phyloP scores from a whole-genome alignment of 2,797 vertebrate genomes.

The Coregonus suidteri region DNA sequence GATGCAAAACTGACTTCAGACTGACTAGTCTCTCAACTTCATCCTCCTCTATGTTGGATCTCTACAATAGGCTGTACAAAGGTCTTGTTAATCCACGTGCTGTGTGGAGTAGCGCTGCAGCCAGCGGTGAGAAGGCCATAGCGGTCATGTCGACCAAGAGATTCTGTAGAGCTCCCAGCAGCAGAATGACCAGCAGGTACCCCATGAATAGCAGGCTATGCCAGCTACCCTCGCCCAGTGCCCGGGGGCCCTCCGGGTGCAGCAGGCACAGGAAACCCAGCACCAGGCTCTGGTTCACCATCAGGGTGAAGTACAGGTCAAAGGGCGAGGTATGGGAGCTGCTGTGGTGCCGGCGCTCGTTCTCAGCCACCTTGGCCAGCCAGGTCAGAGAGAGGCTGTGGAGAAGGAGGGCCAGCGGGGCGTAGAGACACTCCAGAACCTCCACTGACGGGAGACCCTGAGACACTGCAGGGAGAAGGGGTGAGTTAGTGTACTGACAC shows the following conservation, averaged over 20 bases:
- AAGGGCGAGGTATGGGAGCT: constrained; percentile 50
- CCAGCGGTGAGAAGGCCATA: constrained; percentile 66
- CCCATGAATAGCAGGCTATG: constrained; percentile 74
- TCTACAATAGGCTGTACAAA: constrained; percentile 55
- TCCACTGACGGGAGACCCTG: constrained; percentile 46
- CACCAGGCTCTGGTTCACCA: constrained; percentile 71
- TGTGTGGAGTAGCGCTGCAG: constrained; percentile 67
- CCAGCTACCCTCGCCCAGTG: constrained; percentile 70
- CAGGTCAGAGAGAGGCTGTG: constrained; percentile 70
- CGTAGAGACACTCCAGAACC: constrained; percentile 72
- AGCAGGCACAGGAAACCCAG: constrained; percentile 75
- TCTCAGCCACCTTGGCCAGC: constrained; percentile 69
- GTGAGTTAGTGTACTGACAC: not conserved
- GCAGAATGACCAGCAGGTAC: constrained; percentile 74
- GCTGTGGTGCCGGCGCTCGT: constrained; percentile 26
- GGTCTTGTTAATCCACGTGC: constrained; percentile 55
- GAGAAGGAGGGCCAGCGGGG: constrained; percentile 72
- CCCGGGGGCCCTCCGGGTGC: constrained; percentile 68
- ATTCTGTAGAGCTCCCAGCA: constrained; percentile 69
- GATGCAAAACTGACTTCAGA: too few species aligned
- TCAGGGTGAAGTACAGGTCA: constrained; percentile 73
- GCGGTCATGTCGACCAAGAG: constrained; percentile 57
- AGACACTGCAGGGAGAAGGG: constrained; percentile 54
- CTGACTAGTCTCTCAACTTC: constrained; percentile 59
- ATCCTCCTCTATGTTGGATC: constrained; percentile 37